phyloP scores from a whole-genome alignment of 2,888 invertebrate genomes.

The Eledone cirrhosa region DNA sequence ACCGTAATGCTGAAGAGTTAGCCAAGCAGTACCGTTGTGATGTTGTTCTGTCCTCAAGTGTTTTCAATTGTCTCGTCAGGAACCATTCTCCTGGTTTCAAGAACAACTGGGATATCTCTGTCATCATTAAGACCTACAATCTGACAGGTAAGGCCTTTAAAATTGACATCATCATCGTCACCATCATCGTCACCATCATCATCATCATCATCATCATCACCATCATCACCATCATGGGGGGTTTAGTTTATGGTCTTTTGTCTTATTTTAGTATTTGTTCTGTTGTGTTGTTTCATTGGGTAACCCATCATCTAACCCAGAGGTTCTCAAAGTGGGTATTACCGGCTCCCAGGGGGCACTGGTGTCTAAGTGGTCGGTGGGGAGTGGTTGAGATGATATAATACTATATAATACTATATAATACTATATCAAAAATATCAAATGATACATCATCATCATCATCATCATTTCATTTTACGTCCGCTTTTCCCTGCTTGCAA shows the following conservation, averaged over 20 bases:
- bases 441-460: too few species aligned
- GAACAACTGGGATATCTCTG: constrained; percentile 56
- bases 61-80: constrained; percentile 52
- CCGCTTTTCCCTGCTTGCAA: too few species aligned
- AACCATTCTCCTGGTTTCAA: constrained; percentile 47
- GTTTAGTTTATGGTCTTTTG: not conserved
- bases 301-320: not conserved
- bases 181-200: too few species aligned
- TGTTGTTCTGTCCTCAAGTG: constrained; percentile 53
- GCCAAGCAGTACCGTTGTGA: constrained; percentile 49
- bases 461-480: too few species aligned
- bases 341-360: too few species aligned
- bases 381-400: too few species aligned
- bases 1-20: constrained; percentile 51
- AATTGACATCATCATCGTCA: too few species aligned
- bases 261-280: not conserved
- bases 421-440: too few species aligned
- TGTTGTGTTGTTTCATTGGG: not conserved
- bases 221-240: not conserved
- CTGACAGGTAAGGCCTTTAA: constrained; percentile 38
- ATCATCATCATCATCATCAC: too few species aligned
- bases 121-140: constrained; percentile 48
- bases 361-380: too few species aligned
- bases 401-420: too few species aligned
- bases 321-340: too few species aligned